Base-by-base conservation (phyloP, 1,140 invertebrate genomes). In the Marisa cornuarietis region DNA sequence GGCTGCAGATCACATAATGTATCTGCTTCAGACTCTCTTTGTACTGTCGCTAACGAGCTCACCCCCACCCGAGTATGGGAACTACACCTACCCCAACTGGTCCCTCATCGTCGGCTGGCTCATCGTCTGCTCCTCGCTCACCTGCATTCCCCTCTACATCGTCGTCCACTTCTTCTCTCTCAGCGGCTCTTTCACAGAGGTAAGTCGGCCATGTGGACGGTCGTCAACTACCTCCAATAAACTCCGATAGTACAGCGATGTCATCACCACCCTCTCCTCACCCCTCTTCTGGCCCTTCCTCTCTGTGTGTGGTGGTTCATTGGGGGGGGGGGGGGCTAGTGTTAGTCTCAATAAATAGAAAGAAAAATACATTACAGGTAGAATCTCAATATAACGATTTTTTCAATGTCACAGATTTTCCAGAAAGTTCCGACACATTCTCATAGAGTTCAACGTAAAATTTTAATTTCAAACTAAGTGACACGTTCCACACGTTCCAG, bases 71-170 rank as follows among this genome's bases (percentile, higher is more conserved):
- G 22, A 79, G 16, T 89, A 89, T 74, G 87, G 86, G 0, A 90
- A 88, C 7, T 91, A 93, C 52, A 72, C 74, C 0, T 95, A 94
- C 85, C 94, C 94, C 0, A 69, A 84, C 16, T 95, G 94, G 94
- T 93, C 93, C 0, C 88, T 93, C 22, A 81, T 76, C 0, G 71
- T 94, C 22, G 94, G 94, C n/a, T 95, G 94, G 94, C 79, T 89
- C 6, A 92, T 93, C 18, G 94, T 93, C 61, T 82, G 90, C 6
- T 86, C 91, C 9, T 94, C 94, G 8, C 91, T 95, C 79, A 79
- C 93, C 0, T 93, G 91, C 78, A 93, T 95, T 77, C 94, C 94
- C 6, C 85, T 91, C 22, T 94, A 93, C 84, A 89, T 92, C 11
- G 79, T 94, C 13, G 93, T 92, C 84, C 89, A 87, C 63, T 86